phyloP scores from a whole-genome alignment of 2,888 invertebrate species.

The Lycophotia porphyrea region DNA sequence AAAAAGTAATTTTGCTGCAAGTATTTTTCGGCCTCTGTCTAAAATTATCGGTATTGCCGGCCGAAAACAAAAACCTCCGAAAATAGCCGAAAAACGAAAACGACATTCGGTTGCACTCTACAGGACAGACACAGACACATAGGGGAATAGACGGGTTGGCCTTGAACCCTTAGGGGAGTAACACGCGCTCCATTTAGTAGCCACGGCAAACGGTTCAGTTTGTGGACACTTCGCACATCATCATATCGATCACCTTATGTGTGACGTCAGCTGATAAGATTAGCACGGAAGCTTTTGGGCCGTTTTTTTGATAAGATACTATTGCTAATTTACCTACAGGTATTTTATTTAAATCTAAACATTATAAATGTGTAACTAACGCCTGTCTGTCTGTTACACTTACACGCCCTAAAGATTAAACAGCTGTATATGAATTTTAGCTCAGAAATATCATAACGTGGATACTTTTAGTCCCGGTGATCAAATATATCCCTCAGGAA shows the following conservation, averaged over 20 bases:
- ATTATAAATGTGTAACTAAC: not conserved
- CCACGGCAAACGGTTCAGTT: slow-evolving; percentile 62
- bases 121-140: slow-evolving; percentile 51
- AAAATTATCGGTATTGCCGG: not conserved
- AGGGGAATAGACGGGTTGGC: slow-evolving; percentile 61
- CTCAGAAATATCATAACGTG: not conserved
- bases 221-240: slow-evolving; percentile 57
- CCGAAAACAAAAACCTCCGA: not conserved
- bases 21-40: not conserved
- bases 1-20: not conserved
- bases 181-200: slow-evolving; percentile 67
- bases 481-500: not conserved
- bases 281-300: slow-evolving; percentile 48
- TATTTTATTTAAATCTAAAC: slow-evolving; percentile 23
- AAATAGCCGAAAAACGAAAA: not conserved
- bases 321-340: slow-evolving; percentile 22
- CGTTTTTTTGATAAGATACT: slow-evolving; percentile 35
- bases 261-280: slow-evolving; percentile 66
- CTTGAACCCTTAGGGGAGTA: slow-evolving; percentile 72
- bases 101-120: not conserved
- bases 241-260: slow-evolving; percentile 61
- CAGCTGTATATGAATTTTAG: not conserved
- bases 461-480: not conserved
- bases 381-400: not conserved
- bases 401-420: not conserved